A percentile compares a stretch with the other conserved stretches of the same genome.
Evolutionary conservation across 2,797 vertebrate species (phyloP).

Genomic region (Gallirallus australis): DNA sequence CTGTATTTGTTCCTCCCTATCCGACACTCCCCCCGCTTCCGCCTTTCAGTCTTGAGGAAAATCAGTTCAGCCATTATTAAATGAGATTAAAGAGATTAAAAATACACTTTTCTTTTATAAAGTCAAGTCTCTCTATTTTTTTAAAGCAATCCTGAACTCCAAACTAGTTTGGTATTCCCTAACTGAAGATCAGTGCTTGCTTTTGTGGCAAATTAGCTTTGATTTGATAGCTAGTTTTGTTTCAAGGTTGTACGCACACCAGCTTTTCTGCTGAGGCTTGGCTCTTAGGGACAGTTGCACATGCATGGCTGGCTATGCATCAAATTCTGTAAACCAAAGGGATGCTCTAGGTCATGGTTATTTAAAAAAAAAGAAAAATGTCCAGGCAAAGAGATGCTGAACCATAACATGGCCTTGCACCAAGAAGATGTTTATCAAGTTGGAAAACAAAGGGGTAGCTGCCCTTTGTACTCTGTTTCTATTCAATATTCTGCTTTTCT

Average conservation of each 20-base stretch:
- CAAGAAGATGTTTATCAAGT: neutral
- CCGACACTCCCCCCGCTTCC: neutral
- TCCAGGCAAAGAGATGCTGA: neutral
- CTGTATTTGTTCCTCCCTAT: neutral
- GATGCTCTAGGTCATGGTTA: slow-evolving; percentile 20
- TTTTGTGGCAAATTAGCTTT: slow-evolving; percentile 56
- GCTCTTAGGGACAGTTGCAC: slow-evolving; percentile 57
- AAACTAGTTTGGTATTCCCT: neutral
- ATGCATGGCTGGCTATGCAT: slow-evolving; percentile 60
- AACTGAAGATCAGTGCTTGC: neutral
- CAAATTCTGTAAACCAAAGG: slow-evolving; percentile 49
- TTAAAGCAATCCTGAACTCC: neutral
- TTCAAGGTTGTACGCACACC: slow-evolving; percentile 45
- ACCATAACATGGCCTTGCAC: neutral
- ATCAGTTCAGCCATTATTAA: slow-evolving; percentile 2
- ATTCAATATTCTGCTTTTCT: neutral
- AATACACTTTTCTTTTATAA: neutral
- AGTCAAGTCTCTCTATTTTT: neutral
- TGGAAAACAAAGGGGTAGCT: neutral
- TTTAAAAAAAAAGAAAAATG: neutral
- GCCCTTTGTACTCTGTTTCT: neutral
- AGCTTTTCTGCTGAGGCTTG: slow-evolving; percentile 37
- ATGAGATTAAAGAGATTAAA: slow-evolving; percentile 12
- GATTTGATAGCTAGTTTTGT: slow-evolving; percentile 60
- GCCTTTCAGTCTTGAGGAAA: neutral